Evolutionary conservation across 2,113 vertebrate genomes (phyloP).

Genomic region (Equus quagga): DNA sequence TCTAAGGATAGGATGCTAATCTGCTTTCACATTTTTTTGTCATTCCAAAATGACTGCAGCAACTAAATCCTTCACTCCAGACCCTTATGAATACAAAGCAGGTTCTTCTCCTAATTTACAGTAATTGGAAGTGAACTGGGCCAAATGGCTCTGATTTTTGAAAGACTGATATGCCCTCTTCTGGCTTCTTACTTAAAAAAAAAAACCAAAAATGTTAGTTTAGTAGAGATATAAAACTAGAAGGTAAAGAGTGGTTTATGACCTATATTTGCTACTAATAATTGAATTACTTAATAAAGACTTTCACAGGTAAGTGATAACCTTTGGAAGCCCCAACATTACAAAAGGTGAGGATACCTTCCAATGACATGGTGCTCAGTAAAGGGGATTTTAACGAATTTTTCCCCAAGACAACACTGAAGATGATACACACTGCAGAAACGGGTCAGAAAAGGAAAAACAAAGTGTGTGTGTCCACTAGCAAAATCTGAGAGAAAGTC

Average conservation of each 20-base stretch:
- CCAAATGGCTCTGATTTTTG: slow-evolving; percentile 71
- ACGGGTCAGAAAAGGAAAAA: not conserved
- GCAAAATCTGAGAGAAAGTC: not conserved
- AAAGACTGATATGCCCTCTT: slow-evolving; percentile 73
- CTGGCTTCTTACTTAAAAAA: slow-evolving; percentile 56
- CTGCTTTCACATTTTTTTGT: slow-evolving; percentile 42
- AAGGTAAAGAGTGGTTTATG: not conserved
- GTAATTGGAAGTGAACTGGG: slow-evolving; percentile 62
- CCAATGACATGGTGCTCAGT: not conserved
- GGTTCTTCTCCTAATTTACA: slow-evolving; percentile 44
- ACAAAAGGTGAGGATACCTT: not conserved
- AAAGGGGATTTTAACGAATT: not conserved
- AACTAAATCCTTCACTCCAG: slow-evolving; percentile 35
- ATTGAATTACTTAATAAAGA: slow-evolving; percentile 36
- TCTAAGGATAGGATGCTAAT: slow-evolving; percentile 25
- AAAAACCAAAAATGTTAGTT: not conserved
- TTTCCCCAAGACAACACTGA: not conserved
- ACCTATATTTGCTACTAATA: not conserved
- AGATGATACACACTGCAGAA: not conserved
- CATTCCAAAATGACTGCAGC: too few relatives aligned
- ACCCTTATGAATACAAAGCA: slow-evolving; percentile 23
- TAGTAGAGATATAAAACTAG: not conserved
- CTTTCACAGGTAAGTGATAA: not conserved
- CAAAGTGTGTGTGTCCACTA: not conserved
- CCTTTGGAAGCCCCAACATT: slow-evolving; percentile 6